These are phyloP conservation scores for Chaetodon auriga DNA, from an alignment of 2,113 vertebrate genomes.

Conservation along the genomic window DNA sequence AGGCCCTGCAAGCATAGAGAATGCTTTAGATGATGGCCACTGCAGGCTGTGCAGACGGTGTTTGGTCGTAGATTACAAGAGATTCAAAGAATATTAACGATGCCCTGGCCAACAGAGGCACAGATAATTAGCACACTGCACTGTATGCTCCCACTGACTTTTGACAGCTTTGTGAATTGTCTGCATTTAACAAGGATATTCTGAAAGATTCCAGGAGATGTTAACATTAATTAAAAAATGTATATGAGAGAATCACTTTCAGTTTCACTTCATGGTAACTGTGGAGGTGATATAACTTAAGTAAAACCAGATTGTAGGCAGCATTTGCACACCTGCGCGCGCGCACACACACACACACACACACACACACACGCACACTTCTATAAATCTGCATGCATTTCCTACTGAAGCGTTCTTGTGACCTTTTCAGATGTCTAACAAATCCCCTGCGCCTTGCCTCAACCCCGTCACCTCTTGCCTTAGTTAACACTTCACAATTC, in stretches of 20 bases:
- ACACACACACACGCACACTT: not conserved
- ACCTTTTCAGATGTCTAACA: conserved; percentile 59
- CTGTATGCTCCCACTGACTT: not conserved
- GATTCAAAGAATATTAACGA: not conserved
- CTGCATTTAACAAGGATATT: not conserved
- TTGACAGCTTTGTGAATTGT: conserved; percentile 27
- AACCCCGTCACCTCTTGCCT: conserved; percentile 20
- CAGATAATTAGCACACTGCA: not conserved
- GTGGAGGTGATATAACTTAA: not conserved
- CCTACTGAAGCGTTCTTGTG: not conserved
- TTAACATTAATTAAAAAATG: conserved; percentile 10
- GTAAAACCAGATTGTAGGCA: conserved; percentile 3
- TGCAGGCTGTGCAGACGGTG: not conserved
- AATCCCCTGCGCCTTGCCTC: conserved; percentile 31
- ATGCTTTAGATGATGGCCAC: not conserved
- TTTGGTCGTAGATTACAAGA: not conserved
- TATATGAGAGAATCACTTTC: not conserved
- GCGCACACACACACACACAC: not conserved
- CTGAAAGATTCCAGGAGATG: not conserved
- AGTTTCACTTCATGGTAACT: not conserved
- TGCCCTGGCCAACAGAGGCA: not conserved
- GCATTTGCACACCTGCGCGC: not conserved
- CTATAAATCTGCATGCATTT: conserved; percentile 37
- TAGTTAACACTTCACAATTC: conserved; percentile 21
- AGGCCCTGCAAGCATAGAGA: conserved; percentile 12